Percentiles rank a stretch among this genome's conserved stretches.
phyloP scores from a whole-genome alignment of 1,140 invertebrate genomes.

The Teleogryllus occipitalis region DNA sequence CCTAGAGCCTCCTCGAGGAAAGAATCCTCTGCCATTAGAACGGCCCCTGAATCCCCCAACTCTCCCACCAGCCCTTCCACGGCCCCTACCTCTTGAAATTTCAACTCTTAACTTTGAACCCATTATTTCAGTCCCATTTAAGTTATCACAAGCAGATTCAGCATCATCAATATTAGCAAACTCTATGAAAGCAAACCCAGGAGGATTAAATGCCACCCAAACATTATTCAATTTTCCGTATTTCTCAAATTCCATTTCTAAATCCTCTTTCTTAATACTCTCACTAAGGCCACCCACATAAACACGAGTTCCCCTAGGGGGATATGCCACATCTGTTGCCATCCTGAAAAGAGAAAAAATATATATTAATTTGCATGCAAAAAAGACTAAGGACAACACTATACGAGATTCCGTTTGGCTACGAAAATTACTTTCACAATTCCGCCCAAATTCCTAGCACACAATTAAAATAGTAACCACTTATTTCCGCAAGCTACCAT shows the following conservation, averaged over 20 bases:
- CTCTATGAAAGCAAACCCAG: constrained; percentile 97
- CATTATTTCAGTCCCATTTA: constrained; percentile 79
- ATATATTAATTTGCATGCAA: no score
- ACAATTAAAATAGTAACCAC: no score
- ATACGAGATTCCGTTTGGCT: no score
- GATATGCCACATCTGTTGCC: constrained; percentile 8
- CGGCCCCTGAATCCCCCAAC: constrained; percentile 33
- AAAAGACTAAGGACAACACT: no score
- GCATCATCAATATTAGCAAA: constrained; percentile 93
- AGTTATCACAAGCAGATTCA: constrained; percentile 80
- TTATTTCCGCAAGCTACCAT: no score
- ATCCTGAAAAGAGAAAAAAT: constrained; percentile 1
- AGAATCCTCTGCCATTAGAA: constrained; percentile 37
- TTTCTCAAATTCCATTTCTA: constrained; percentile 75
- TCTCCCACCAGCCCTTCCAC: constrained; percentile 41
- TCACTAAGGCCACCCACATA: constrained; percentile 78
- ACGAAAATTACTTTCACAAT: no score
- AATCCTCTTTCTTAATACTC: constrained; percentile 77
- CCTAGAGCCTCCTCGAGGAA: constrained; percentile 32
- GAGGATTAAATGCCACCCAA: constrained; percentile 91
- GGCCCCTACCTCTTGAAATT: constrained; percentile 62
- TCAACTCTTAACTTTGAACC: constrained; percentile 75
- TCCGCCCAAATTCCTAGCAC: no score
- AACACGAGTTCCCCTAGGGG: constrained; percentile 55
- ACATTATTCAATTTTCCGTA: constrained; percentile 89